These are phyloP conservation scores for Platycheirus albimanus DNA, from an alignment of 2,888 invertebrate genomes.

Conservation along the genomic window DNA sequence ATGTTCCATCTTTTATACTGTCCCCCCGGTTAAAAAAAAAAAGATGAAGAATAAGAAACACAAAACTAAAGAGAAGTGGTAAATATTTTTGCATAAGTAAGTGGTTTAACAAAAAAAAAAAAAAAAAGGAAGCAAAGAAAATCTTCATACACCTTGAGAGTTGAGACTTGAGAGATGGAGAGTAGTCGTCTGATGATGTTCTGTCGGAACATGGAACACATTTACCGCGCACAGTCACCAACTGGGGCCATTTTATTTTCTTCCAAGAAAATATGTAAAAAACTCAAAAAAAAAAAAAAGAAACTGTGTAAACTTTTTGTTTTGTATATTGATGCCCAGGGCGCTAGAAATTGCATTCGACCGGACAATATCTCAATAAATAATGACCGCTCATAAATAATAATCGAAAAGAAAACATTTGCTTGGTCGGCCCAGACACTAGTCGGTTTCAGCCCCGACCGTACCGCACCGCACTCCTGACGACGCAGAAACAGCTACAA, in stretches of 20 bases:
- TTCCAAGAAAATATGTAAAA: conserved; percentile 45
- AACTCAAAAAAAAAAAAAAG: conserved; percentile 38
- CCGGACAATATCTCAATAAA: conserved; percentile 80
- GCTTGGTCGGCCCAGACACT: conserved; percentile 49
- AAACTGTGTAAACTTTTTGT: conserved; percentile 60
- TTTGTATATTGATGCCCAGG: conserved; percentile 78
- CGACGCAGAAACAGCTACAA: conserved; percentile 66
- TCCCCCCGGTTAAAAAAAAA: neutral
- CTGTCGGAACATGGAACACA: conserved; percentile 48
- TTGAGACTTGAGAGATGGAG: too few species aligned
- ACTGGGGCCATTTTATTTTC: conserved; percentile 37
- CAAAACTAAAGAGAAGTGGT: conserved; percentile 54
- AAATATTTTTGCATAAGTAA: conserved; percentile 74
- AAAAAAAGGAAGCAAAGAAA: conserved; percentile 23
- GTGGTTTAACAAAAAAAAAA: conserved; percentile 59
- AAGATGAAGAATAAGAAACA: conserved; percentile 7
- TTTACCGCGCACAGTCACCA: conserved; percentile 39
- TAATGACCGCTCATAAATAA: conserved; percentile 81
- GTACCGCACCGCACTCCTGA: conserved; percentile 7
- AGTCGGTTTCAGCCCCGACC: conserved; percentile 15
- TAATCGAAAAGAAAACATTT: conserved; percentile 79
- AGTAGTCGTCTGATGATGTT: conserved; percentile 39
- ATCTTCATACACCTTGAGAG: conserved; percentile 61
- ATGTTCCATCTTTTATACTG: conserved; percentile 41
- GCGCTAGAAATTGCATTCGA: conserved; percentile 80